A percentile compares a stretch with the other conserved stretches of the same genome.
Evolutionary conservation across 1,140 invertebrate species (phyloP).

Genomic region (Drosophila santomea): DNA sequence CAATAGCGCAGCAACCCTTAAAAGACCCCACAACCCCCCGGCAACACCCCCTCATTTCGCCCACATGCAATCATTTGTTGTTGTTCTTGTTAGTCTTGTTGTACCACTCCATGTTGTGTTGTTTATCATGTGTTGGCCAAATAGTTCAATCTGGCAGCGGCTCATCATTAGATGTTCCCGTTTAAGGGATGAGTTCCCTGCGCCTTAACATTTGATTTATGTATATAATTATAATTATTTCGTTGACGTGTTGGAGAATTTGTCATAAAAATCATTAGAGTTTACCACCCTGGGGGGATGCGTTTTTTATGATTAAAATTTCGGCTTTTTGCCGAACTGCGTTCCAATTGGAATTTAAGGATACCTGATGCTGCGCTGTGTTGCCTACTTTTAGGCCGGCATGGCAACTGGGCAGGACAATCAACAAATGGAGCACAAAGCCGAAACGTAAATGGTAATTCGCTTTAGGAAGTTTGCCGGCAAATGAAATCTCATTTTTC

Average conservation of each 20-base stretch:
- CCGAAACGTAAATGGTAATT: conserved; percentile 41
- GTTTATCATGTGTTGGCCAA: conserved; percentile 56
- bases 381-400: conserved; percentile 47
- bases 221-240: conserved; percentile 20
- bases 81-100: conserved; percentile 5
- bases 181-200: conserved; percentile 60
- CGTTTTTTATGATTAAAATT: conserved; percentile 35
- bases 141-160: conserved; percentile 37
- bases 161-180: conserved; percentile 47
- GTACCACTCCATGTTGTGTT: conserved; percentile 15
- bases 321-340: neutral
- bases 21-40: conserved; percentile 14
- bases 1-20: conserved; percentile 67
- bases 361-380: conserved; percentile 26
- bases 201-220: conserved; percentile 34
- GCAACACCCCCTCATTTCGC: conserved; percentile 14
- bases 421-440: conserved; percentile 53
- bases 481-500: conserved; percentile 42
- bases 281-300: conserved; percentile 7
- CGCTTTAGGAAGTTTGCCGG: conserved; percentile 44
- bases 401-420: conserved; percentile 30
- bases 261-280: conserved; percentile 16
- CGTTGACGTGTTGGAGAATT: conserved; percentile 25
- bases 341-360: conserved; percentile 26
- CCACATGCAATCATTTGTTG: conserved; percentile 45